These are phyloP conservation scores for Micrastur ruficollis DNA, from an alignment of 2,797 vertebrate genomes.

Conservation along the genomic window DNA sequence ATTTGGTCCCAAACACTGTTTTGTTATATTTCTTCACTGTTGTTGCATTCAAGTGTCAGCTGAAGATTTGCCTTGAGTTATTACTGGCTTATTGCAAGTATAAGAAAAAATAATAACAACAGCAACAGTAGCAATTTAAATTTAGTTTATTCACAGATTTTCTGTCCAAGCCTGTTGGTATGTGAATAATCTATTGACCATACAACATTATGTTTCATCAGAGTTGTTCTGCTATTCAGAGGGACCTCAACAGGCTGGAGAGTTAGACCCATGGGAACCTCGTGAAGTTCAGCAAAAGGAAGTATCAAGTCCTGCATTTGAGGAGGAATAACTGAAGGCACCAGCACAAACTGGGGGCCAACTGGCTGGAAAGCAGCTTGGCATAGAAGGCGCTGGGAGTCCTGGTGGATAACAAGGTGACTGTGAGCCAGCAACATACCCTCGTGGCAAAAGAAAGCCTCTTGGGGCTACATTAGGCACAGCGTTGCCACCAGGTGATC, in stretches of 20 bases:
- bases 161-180: background rate
- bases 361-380: background rate
- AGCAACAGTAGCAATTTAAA: background rate
- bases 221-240: background rate
- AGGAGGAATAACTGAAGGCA: background rate
- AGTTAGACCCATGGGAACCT: background rate
- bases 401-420: too few relatives aligned
- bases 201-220: background rate
- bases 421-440: too few relatives aligned
- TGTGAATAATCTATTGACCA: background rate
- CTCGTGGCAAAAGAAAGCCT: too few relatives aligned
- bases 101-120: background rate
- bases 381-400: too few relatives aligned
- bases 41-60: background rate
- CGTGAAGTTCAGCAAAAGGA: background rate
- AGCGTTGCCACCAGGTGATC: too few relatives aligned
- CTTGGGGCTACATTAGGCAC: too few relatives aligned
- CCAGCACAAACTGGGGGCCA: background rate
- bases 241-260: background rate
- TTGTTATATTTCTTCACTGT: background rate
- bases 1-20: background rate
- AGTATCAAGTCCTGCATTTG: background rate
- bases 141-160: background rate
- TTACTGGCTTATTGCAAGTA: background rate
- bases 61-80: background rate